phyloP scores from a whole-genome alignment of 2,888 invertebrate genomes.

The Troilus luridus region DNA sequence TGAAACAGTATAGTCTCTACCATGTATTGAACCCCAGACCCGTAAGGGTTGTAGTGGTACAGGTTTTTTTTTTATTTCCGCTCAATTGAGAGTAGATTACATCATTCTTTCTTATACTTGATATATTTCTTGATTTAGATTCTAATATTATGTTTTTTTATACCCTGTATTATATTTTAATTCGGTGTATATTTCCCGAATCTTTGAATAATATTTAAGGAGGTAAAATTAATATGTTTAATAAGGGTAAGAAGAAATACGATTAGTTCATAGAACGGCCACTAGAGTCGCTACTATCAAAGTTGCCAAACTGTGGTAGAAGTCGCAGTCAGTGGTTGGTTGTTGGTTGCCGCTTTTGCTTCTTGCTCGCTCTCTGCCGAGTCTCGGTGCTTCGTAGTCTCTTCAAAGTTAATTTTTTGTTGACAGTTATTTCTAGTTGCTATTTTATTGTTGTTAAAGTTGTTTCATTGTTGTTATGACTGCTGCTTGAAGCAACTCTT shows the following conservation, averaged over 20 bases:
- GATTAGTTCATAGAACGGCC: not conserved
- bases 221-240: too few relatives aligned
- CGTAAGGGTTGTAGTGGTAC: too few relatives aligned
- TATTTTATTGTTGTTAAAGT: not conserved
- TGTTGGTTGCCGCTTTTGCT: not conserved
- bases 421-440: not conserved
- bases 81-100: too few relatives aligned
- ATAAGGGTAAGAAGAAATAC: not conserved
- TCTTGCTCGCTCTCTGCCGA: not conserved
- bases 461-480: not conserved
- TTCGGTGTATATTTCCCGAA: too few relatives aligned
- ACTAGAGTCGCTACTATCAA: not conserved
- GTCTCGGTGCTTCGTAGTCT: slow-evolving; percentile 4
- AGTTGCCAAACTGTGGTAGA: not conserved
- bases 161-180: too few relatives aligned
- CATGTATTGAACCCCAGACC: too few relatives aligned
- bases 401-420: not conserved
- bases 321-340: slow-evolving; percentile 2
- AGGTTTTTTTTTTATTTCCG: too few relatives aligned
- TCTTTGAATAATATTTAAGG: too few relatives aligned
- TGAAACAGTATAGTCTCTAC: too few relatives aligned
- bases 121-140: too few relatives aligned
- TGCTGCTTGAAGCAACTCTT: not conserved
- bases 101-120: too few relatives aligned
- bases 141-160: too few relatives aligned